Evolutionary conservation across 2,113 vertebrate genomes (phyloP).

Genomic region (Hemiprocne comata): DNA sequence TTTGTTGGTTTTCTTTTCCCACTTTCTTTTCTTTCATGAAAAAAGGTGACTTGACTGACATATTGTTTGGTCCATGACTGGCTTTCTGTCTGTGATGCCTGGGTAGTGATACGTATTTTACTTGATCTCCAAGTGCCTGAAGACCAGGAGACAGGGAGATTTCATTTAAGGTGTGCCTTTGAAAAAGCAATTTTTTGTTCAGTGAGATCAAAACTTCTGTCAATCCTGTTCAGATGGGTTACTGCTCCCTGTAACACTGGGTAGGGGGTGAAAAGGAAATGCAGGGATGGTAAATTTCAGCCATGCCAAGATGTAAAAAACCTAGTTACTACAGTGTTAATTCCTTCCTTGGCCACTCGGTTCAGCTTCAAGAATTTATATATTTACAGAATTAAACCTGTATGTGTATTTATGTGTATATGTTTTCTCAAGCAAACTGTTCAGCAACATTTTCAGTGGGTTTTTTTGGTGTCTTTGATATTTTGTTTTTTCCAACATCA

Average conservation of each 20-base stretch:
- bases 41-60: background rate
- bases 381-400: background rate
- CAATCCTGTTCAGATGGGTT: background rate
- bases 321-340: background rate
- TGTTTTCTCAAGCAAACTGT: background rate
- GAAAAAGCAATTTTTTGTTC: background rate
- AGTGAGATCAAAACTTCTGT: background rate
- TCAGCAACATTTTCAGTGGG: background rate
- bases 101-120: background rate
- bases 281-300: background rate
- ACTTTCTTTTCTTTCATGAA: background rate
- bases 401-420: background rate
- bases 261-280: accelerated
- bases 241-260: accelerated
- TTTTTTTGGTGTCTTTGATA: background rate
- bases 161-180: background rate
- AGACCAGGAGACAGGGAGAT: background rate
- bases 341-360: background rate
- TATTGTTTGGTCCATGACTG: background rate
- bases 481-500: background rate
- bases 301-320: background rate
- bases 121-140: background rate
- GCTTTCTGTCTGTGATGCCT: background rate
- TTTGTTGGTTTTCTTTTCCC: background rate
- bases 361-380: background rate